A percentile compares a stretch with the other conserved stretches of the same genome.
Conservation (phyloP, 1,140 invertebrate species). For the Lasaia peninsularis region DNA sequence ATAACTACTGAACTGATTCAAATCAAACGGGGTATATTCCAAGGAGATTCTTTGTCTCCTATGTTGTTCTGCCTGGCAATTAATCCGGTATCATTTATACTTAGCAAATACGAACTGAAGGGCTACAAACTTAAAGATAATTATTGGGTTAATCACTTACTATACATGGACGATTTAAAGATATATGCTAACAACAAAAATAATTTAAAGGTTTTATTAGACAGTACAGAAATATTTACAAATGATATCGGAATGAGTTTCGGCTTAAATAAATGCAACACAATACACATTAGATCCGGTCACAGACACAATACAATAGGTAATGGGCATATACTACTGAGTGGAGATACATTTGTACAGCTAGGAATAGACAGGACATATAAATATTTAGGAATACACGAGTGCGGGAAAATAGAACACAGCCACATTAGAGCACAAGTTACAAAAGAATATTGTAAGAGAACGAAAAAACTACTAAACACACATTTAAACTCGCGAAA, state of each 20-base stretch:
- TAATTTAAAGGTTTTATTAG: constrained; percentile 18
- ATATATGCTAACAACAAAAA: constrained; percentile 21
- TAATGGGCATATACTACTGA: too few relatives aligned
- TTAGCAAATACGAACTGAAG: neutral
- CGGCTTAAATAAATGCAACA: constrained; percentile 24
- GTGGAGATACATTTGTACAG: too few relatives aligned
- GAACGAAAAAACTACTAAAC: too few relatives aligned
- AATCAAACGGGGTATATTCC: constrained; percentile 5
- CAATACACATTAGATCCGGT: constrained; percentile 14
- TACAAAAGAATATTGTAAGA: too few relatives aligned
- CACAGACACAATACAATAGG: too few relatives aligned
- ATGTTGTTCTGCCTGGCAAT: neutral
- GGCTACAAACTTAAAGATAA: constrained; percentile 6
- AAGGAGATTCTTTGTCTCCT: constrained; percentile 1
- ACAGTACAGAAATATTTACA: constrained; percentile 20
- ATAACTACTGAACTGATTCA: too few relatives aligned
- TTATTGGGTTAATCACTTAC: constrained; percentile 5
- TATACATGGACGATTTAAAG: constrained; percentile 22
- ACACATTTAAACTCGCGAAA: too few relatives aligned
- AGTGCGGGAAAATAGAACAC: too few relatives aligned
- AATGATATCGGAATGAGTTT: constrained; percentile 23
- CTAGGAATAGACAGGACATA: too few relatives aligned
- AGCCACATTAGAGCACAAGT: too few relatives aligned
- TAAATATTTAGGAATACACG: too few relatives aligned
- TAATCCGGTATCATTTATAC: neutral